Evolutionary conservation across 2,888 invertebrate species (phyloP), one percentile per base, ranked within the genome.

Genomic region (Horisme vitalbata): DNA sequence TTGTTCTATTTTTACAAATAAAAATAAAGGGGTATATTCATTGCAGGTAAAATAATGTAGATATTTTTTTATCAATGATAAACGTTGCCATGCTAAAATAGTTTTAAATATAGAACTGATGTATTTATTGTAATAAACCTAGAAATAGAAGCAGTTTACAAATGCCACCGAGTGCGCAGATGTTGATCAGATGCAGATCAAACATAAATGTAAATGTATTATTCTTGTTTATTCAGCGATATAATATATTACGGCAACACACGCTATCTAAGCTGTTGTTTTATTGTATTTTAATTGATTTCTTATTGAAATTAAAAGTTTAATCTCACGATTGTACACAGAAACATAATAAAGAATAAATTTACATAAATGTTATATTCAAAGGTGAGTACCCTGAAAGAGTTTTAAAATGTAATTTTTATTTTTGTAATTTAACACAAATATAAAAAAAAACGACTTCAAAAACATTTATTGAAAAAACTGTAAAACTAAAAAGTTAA

Each of bases 111-210:
- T 23, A 37, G 20, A 31, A 21, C 32, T n/a, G n/a, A 31, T 35
- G 27, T 26, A 20, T 36, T 34, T 24, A 32, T 31, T 15, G 11
- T 24, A 36, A 32, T 45, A 37, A 37, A 32, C 31, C 36, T 37
- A 45, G 37, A 32, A 45, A 37, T 45, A 45, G 36, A 37, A 32
- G 32, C 14, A 26, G 23, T 37, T 44, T 27, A 32, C 36, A 44
- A 45, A 33, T 45, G 37, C 45, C 45, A 45, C 45, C 45, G 13
- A 32, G 44, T 24, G 13, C 27, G 45, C 45, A 45, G 45, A 45
- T 45, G 37, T 21, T 33, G 45, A 45, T 45, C 13, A 27, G 37
- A 37, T 32, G 36, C 26, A 33, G 37, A 37, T 37, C 26, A 32
- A 14, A 26, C 30, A 30, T 27, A 36, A 41, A 23, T n/a, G 4